Evolutionary conservation across 2,888 invertebrate genomes (phyloP), one percentile per base, ranked within the genome.

Genomic region (Stenolophus ochropezus): DNA sequence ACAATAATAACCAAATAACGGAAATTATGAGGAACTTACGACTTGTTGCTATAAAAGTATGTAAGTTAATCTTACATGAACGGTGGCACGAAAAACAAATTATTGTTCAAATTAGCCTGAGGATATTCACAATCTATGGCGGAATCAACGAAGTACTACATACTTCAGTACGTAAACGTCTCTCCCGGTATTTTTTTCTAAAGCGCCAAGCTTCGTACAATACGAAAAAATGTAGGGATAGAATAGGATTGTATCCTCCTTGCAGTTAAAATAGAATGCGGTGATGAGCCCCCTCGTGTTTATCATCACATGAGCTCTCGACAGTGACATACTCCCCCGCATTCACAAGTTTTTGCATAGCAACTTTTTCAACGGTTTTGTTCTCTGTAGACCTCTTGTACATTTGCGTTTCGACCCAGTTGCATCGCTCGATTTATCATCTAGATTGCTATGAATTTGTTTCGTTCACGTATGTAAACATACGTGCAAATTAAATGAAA

Each of bases 271-370:
- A 42, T 42, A 42, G 33, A 42, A 42, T 42, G 33, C 8, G 33
- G 1, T 42, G 33, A 42, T 42, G 11, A 42, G 33, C 11, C 33
- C 33, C 1, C 33, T 42, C 33, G 21, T 73, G 73, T 73, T 73
- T 73, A 73, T 73, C 73, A 47, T 23, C 73, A 73, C 73, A 20
- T 73, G 73, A 73, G 14, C 33, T 58, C 14, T 18, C 23, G 73
- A 73, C 73, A 49, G 49, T 73, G 73, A 73, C 8, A 73, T 49
- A 73, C 20, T 18, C 73, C 8, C 27, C 47, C 73, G 49, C 73
- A 73, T 73, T 73, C 49, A 73, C 73, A 73, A 73, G 21, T 73
- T 73, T 73, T 73, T 73, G 73, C 73, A 73, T 73, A 47, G 21
- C 47, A 49, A 73, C 49, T 73, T 73, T 73, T 47, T 47, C 49